Conservation (phyloP, 2,888 invertebrate genomes). For the Brachylomia viminalis region DNA sequence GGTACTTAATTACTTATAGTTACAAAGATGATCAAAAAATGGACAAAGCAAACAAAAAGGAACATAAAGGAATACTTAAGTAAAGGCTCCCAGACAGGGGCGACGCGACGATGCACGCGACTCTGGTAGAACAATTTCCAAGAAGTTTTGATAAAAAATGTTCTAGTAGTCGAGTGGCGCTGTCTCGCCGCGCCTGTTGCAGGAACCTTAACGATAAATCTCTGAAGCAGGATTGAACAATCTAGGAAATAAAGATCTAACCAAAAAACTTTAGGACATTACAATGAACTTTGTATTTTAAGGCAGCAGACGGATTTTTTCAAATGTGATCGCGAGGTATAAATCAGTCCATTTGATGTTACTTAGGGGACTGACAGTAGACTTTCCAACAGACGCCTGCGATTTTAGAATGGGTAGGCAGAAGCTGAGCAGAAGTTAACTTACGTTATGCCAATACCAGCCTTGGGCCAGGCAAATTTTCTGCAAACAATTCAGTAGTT, state of each 20-base stretch:
- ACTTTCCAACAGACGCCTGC: not conserved
- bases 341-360: not conserved
- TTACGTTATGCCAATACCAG: not conserved
- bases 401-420: not conserved
- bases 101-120: too few relatives aligned
- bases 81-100: too few relatives aligned
- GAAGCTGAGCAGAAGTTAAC: not conserved
- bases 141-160: too few relatives aligned
- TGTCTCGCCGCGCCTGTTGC: too few relatives aligned
- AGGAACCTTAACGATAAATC: not conserved
- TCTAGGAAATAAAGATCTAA: not conserved
- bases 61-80: too few relatives aligned
- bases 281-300: too few relatives aligned
- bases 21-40: not conserved
- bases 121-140: too few relatives aligned
- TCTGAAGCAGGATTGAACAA: not conserved
- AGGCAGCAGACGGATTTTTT: too few relatives aligned
- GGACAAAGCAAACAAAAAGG: not conserved
- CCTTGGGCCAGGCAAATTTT: not conserved
- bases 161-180: too few relatives aligned
- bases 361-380: not conserved
- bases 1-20: slow-evolving; percentile 79
- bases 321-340: too few relatives aligned
- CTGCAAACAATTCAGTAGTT: not conserved
- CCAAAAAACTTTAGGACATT: too few relatives aligned